Conservation (phyloP, 2,888 invertebrate genomes). For the Julus scandinavius region DNA sequence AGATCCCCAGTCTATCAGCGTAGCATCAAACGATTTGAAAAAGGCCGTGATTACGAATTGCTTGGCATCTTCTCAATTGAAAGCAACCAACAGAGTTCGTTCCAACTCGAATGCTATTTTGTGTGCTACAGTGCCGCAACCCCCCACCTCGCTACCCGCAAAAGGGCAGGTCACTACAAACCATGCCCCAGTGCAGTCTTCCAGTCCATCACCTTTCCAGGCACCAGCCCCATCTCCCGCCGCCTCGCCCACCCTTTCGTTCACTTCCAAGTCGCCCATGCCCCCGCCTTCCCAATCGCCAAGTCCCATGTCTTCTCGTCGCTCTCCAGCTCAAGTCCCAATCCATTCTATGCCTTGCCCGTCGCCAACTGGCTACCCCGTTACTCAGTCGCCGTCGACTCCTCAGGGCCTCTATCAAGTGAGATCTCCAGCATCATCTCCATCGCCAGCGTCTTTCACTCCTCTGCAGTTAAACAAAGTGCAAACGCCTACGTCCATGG, state of each 20-base stretch:
- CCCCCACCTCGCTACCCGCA: not conserved
- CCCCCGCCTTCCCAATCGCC: constrained; percentile 50
- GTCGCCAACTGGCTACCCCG: constrained; percentile 52
- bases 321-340: constrained; percentile 52
- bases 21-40: not conserved
- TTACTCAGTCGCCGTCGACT: constrained; percentile 53
- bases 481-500: constrained; percentile 54
- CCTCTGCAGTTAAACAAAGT: constrained; percentile 30
- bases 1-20: constrained; percentile 55
- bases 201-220: constrained; percentile 52
- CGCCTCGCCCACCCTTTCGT: constrained; percentile 55
- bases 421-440: constrained; percentile 56
- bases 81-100: not conserved
- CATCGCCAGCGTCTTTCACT: constrained; percentile 53
- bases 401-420: constrained; percentile 54
- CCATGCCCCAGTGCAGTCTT: constrained; percentile 55
- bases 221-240: constrained; percentile 54
- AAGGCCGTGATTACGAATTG: constrained; percentile 51
- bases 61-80: constrained; percentile 51
- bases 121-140: constrained; percentile 26
- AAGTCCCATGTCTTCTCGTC: constrained; percentile 50
- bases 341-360: constrained; percentile 56
- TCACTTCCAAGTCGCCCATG: constrained; percentile 54
- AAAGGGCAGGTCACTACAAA: constrained; percentile 53
- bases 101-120: constrained; percentile 50